Base-by-base conservation (phyloP, 2,797 vertebrate genomes). In the Melanotaenia parkinsoni region DNA sequence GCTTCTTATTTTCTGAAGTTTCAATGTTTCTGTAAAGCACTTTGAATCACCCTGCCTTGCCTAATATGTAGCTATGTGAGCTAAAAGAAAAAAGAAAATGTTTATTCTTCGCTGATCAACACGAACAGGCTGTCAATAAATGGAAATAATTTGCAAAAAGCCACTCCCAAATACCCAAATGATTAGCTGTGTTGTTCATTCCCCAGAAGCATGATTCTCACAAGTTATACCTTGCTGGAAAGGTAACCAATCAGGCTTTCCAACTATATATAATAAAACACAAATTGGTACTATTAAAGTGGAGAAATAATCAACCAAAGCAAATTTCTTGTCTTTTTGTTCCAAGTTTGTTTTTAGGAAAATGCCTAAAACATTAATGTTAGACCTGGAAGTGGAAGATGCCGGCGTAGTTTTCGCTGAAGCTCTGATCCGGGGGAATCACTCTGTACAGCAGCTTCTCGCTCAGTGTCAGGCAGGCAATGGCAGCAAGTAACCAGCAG, bases 401-500 rank as follows among this genome's bases (percentile, higher is more conserved):
- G 54, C 98, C 98, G 3, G 95, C 95, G 0, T 99, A 97, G 88
- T 95, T 96, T 76, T 96, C 91, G 0, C 94, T 95, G 82, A 96
- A 98, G 85, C 93, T 96, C 87, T 95, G 93, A 26, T 97, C 95
- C 0, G 54, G 76, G 14, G 95, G 94, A 83, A 95, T 88, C 72
- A 99, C 98, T 95, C 96, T 93, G 89, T 96, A 96, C 90, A 97
- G 96, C 70, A 98, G 94, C 67, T 88, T 86, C 73, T 96, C 94
- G 50, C 95, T 96, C 75, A 98, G 91, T 0, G 98, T 97, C 90
- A 99, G 91, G 75, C 96, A 98, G 72, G 98, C 97, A 62, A 98
- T 98, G 0, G 98, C 98, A 16, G 98, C 96, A 40, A 99, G 93
- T 80, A 99, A 95, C 93, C 97, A 98, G 89, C 97, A 99, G 91